Evolutionary conservation across 2,113 vertebrate species (phyloP).

Genomic region (Callaeas wilsoni): DNA sequence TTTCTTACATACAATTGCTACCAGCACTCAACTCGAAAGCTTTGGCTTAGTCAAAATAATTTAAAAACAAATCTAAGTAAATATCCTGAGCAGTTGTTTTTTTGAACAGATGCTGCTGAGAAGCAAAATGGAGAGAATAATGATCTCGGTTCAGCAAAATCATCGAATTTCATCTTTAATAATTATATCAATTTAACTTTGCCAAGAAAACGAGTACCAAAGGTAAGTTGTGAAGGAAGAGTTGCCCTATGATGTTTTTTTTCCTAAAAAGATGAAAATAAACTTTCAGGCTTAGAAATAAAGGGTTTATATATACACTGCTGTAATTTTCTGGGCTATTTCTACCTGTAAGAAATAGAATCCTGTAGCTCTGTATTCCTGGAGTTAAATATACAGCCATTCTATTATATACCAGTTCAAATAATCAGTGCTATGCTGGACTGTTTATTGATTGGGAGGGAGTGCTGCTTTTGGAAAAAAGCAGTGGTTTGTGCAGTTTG

Average conservation of each 20-base stretch:
- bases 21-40: background rate
- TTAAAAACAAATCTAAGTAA: background rate
- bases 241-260: background rate
- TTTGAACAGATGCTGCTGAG: constrained; percentile 70
- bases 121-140: constrained; percentile 78
- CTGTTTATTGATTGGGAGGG: background rate
- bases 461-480: background rate
- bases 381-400: background rate
- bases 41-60: background rate
- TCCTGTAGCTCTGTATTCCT: background rate
- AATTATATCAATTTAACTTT: constrained; percentile 83
- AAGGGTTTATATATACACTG: background rate
- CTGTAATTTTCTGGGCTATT: background rate
- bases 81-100: background rate
- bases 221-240: constrained; percentile 73
- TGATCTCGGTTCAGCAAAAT: constrained; percentile 71
- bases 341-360: background rate
- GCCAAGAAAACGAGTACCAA: constrained; percentile 90
- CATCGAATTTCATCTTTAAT: constrained; percentile 75
- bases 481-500: background rate
- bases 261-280: background rate
- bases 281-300: background rate
- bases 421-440: background rate
- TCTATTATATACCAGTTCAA: background rate
- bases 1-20: background rate